These are phyloP conservation scores for Labia minor DNA, from an alignment of 2,888 invertebrate species.

Conservation along the genomic window DNA sequence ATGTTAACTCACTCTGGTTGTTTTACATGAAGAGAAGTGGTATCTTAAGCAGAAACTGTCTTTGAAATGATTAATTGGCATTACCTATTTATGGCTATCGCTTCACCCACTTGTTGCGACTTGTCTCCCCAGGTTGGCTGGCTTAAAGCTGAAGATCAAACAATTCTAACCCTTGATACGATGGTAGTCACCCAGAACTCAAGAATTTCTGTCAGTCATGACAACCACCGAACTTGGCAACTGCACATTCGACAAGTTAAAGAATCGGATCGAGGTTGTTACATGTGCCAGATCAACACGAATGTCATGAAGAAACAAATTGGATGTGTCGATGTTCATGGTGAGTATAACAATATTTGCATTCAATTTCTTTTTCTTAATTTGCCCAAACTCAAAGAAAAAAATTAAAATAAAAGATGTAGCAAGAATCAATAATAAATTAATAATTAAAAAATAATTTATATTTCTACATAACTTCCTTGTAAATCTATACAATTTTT, in stretches of 20 bases:
- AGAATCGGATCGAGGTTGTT: slow-evolving; percentile 64
- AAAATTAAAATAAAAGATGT: neutral
- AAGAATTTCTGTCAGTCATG: slow-evolving; percentile 56
- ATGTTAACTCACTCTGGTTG: no score
- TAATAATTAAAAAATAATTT: neutral
- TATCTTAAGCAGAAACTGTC: no score
- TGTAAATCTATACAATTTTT: no score
- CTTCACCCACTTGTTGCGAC: neutral
- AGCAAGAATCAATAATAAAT: neutral
- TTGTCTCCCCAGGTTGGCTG: slow-evolving; percentile 52
- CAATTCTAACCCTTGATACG: slow-evolving; percentile 59
- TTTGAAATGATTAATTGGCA: no score
- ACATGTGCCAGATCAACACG: slow-evolving; percentile 73
- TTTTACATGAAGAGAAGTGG: no score
- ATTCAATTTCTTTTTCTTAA: no score
- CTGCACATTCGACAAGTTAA: slow-evolving; percentile 59
- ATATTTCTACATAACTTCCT: neutral
- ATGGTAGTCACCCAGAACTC: slow-evolving; percentile 65
- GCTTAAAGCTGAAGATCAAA: slow-evolving; percentile 65
- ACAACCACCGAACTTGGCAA: slow-evolving; percentile 60
- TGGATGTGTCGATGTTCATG: slow-evolving; percentile 66
- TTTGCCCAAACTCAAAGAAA: no score
- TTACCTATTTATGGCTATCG: neutral
- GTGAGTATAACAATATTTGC: no score
- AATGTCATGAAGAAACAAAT: slow-evolving; percentile 64